Base-by-base conservation (phyloP, 2,888 invertebrate species). In the Ochlodes sylvanus region DNA sequence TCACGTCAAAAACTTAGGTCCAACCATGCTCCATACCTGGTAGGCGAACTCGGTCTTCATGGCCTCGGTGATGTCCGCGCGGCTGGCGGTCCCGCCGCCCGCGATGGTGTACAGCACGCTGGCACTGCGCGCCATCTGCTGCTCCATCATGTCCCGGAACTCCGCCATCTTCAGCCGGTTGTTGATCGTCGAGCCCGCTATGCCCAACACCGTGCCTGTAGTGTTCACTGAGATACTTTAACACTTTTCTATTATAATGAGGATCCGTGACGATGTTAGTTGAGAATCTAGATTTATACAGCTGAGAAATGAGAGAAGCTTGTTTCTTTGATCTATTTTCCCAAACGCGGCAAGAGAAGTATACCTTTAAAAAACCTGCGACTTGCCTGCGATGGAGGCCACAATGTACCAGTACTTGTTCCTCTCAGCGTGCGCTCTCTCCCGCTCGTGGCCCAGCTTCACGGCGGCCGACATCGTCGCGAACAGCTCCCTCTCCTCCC, bases 321-420 rank as follows among this genome's bases (percentile, higher is more conserved):
- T n/a, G n/a, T n/a, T n/a, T n/a, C n/a, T n/a, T n/a, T n/a, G n/a
- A n/a, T n/a, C n/a, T n/a, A n/a, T n/a, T n/a, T n/a, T n/a, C n/a
- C n/a, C n/a, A n/a, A n/a, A n/a, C n/a, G n/a, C n/a, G n/a, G n/a
- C n/a, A n/a, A n/a, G n/a, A n/a, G n/a, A n/a, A n/a, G n/a, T n/a
- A n/a, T n/a, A n/a, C n/a, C n/a, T n/a, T n/a, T n/a, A n/a, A n/a
- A n/a, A n/a, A n/a, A n/a, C n/a, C n/a, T n/a, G n/a, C n/a, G n/a
- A n/a, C 88, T 87, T 71, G 92, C 94, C 94, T 42, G 95, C 87
- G 73, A 96, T 91, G 6, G 96, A 96, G 7, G 96, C 96, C 52
- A 96, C 95, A 66, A 97, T 94, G 71, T 96, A 96, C 95, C 97
- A 97, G 84, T 98, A 98, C 86, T 98, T 98, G 69, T 97, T 97